A percentile compares a stretch with the other conserved stretches of the same genome.
phyloP scores from a whole-genome alignment of 2,113 vertebrate species.

The Hippocampus barbouri region DNA sequence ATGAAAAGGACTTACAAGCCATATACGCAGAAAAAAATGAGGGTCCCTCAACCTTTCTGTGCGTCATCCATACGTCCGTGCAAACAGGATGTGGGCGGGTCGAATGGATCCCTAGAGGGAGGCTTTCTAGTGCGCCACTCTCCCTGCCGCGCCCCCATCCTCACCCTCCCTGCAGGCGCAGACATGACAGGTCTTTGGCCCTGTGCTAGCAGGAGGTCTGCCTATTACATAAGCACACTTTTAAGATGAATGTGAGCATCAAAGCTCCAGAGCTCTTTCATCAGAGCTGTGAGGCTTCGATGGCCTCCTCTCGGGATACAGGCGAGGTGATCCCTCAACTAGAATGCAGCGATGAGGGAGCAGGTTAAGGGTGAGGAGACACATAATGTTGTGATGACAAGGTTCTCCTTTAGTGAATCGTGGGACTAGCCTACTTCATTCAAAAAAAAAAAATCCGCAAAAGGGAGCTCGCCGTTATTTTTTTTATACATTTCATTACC shows the following conservation, averaged over 20 bases:
- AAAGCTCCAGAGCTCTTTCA: slow-evolving; percentile 40
- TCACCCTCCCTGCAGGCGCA: slow-evolving; percentile 53
- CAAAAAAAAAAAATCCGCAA: slow-evolving; percentile 9
- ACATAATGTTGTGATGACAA: slow-evolving; percentile 39
- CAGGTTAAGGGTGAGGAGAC: slow-evolving; percentile 19
- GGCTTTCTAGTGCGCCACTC: slow-evolving; percentile 46
- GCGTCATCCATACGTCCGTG: slow-evolving; percentile 68
- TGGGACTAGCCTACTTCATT: slow-evolving; percentile 19
- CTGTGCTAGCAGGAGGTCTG: slow-evolving; percentile 42
- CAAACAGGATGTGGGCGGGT: slow-evolving; percentile 68
- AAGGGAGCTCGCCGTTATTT: neutral
- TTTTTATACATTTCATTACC: neutral
- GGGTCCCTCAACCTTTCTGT: slow-evolving; percentile 45
- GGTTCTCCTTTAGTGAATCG: slow-evolving; percentile 43
- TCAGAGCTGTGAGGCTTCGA: slow-evolving; percentile 42
- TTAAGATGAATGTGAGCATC: slow-evolving; percentile 45
- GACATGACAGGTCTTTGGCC: slow-evolving; percentile 54
- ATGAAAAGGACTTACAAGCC: slow-evolving; percentile 27
- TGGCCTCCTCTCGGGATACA: slow-evolving; percentile 35
- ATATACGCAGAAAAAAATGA: slow-evolving; percentile 25
- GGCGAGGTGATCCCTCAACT: slow-evolving; percentile 40
- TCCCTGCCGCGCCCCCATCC: slow-evolving; percentile 46
- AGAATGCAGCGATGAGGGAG: slow-evolving; percentile 21
- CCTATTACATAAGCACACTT: slow-evolving; percentile 53
- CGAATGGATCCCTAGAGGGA: slow-evolving; percentile 48